Percentiles rank a stretch among this genome's conserved stretches.
Evolutionary conservation across 1,140 invertebrate species (phyloP).

Genomic region (Oreohelix idahoensis): DNA sequence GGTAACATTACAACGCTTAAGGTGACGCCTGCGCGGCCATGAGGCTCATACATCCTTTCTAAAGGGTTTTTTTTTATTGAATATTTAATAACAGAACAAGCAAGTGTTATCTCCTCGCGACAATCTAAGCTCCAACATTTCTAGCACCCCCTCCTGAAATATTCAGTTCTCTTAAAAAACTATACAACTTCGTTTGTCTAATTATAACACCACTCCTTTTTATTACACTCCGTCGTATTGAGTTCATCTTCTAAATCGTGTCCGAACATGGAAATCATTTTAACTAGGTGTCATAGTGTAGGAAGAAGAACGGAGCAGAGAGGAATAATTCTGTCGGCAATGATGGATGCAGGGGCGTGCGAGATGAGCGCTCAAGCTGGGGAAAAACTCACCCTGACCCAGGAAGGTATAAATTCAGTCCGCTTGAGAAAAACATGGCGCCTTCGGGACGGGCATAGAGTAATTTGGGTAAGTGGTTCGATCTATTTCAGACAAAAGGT

Average conservation of each 20-base stretch:
- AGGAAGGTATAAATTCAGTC: not conserved
- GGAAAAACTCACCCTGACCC: not conserved
- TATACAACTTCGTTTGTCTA: not conserved
- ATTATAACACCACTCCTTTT: not conserved
- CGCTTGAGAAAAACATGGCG: not conserved
- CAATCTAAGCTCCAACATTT: no score
- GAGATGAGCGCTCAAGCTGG: not conserved
- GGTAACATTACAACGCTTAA: no score
- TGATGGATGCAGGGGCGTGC: not conserved
- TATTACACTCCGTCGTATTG: not conserved
- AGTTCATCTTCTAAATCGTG: not conserved
- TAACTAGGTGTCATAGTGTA: not conserved
- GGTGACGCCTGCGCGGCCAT: no score
- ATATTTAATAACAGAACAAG: no score
- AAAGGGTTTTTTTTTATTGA: no score
- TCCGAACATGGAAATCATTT: slow-evolving; percentile 1
- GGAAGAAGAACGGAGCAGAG: not conserved
- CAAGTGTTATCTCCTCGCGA: no score
- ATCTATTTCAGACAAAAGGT: not conserved
- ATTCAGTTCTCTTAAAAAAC: not conserved
- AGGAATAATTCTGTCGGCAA: not conserved
- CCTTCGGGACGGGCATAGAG: not conserved
- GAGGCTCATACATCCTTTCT: no score
- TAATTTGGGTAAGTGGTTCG: slow-evolving; percentile 3
- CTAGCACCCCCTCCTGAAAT: no score